Evolutionary conservation across 2,797 vertebrate species (phyloP), one percentile per base, ranked within the genome.

Genomic region (Strix occidentalis): DNA sequence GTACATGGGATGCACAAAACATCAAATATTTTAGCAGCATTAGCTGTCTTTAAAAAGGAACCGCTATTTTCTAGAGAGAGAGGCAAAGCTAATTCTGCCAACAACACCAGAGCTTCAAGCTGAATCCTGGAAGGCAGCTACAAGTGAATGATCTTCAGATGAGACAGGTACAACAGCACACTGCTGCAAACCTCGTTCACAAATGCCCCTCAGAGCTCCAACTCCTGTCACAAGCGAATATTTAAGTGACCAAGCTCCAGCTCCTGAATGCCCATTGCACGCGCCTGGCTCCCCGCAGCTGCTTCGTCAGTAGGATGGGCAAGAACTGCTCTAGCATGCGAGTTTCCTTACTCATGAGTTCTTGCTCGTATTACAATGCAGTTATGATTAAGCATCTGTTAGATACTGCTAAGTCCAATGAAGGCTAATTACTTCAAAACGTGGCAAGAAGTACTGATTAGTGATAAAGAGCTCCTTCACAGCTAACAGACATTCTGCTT

Each of bases 331-430:
- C 56, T 17, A 53, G n/a, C 11, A 33, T 0, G 8, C 0, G 0
- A 51, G 29, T 37, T 41, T 58, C 70, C 94, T 86, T 41, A 84
- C 72, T 78, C 65, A 50, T 9, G 60, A 89, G 37, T 60, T 85
- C 87, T 48, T 5, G 2, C 54, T 68, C 0, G 0, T 24, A 37
- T 51, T 54, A 87, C 89, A 89, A 19, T 78, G 79, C 45, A n/a
- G 92, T 72, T 21, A 63, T 75, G 91, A 93, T 96, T 83, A 93
- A 95, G 57, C 93, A 90, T 93, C 89, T 91, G 85, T 50, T 93
- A 72, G 69, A 80, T 89, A 71, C 66, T 79, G 80, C 72, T 89
- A 68, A 87, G 54, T 57, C 78, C 64, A 95, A 41, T 24, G 72
- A 74, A 60, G 39, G 78, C 70, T 84, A 89, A 92, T 87, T 81